Evolutionary conservation across 2,797 vertebrate genomes (phyloP).

Genomic region (Alca torda): DNA sequence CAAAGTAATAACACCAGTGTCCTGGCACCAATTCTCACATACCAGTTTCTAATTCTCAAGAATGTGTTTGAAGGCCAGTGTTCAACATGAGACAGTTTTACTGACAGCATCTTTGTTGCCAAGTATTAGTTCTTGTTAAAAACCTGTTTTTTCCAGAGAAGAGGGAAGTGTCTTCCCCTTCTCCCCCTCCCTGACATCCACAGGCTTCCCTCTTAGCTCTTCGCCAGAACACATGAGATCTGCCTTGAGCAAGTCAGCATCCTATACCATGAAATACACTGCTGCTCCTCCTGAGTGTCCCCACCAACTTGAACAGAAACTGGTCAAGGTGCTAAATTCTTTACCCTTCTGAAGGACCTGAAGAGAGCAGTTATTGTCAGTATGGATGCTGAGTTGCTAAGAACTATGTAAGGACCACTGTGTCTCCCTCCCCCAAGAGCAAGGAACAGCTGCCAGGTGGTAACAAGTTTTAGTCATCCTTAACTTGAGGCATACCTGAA

Average conservation of each 20-base stretch:
- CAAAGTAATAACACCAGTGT: neutral
- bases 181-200: rapidly evolving
- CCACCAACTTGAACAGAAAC: neutral
- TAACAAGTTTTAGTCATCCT: slow-evolving; percentile 11
- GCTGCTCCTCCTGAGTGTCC: neutral
- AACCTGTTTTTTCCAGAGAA: neutral
- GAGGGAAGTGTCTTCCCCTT: neutral
- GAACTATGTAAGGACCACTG: neutral
- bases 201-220: neutral
- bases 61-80: neutral
- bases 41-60: neutral
- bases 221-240: neutral
- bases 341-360: neutral
- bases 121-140: neutral
- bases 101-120: neutral
- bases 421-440: neutral
- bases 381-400: neutral
- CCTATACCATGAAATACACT: neutral
- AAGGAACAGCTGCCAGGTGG: slow-evolving; percentile 18
- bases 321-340: neutral
- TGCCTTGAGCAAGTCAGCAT: neutral
- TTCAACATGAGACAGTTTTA: neutral
- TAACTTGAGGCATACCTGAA: slow-evolving; percentile 33
- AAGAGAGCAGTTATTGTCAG: neutral
- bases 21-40: neutral